phyloP scores from a whole-genome alignment of 1,140 invertebrate species.

The Lucilia sericata region DNA sequence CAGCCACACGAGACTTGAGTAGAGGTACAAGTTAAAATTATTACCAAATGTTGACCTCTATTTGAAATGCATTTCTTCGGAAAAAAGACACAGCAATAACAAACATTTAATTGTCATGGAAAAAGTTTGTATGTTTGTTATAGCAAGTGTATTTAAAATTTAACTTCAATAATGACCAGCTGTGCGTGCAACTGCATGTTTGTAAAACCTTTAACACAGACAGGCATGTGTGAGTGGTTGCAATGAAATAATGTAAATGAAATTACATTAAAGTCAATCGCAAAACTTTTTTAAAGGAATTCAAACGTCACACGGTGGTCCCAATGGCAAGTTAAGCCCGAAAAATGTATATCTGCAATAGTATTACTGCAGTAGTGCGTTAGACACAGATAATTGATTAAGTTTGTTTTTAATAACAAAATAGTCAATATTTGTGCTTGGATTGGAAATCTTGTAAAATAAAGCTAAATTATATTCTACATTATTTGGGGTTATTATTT shows the following conservation, averaged over 20 bases:
- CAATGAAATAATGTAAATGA: not conserved
- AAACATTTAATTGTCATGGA: slow-evolving; percentile 5
- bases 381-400: too few relatives aligned
- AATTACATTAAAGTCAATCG: slow-evolving; percentile 24
- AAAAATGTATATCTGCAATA: too few relatives aligned
- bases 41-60: not conserved
- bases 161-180: not conserved
- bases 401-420: too few relatives aligned
- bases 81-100: not conserved
- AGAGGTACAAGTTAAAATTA: slow-evolving; percentile 2
- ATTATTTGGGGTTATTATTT: too few relatives aligned
- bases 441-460: too few relatives aligned
- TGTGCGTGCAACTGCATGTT: not conserved
- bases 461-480: too few relatives aligned
- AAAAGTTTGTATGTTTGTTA: not conserved
- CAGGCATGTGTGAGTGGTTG: not conserved
- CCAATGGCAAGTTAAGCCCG: too few relatives aligned
- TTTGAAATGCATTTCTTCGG: not conserved
- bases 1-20: not conserved
- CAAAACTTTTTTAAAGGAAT: not conserved
- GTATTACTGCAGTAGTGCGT: too few relatives aligned
- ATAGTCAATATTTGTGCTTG: too few relatives aligned
- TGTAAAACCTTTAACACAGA: not conserved
- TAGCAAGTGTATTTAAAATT: not conserved
- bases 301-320: too few relatives aligned